Conservation (phyloP, 2,888 invertebrate species). For the Clistopyga incitator region DNA sequence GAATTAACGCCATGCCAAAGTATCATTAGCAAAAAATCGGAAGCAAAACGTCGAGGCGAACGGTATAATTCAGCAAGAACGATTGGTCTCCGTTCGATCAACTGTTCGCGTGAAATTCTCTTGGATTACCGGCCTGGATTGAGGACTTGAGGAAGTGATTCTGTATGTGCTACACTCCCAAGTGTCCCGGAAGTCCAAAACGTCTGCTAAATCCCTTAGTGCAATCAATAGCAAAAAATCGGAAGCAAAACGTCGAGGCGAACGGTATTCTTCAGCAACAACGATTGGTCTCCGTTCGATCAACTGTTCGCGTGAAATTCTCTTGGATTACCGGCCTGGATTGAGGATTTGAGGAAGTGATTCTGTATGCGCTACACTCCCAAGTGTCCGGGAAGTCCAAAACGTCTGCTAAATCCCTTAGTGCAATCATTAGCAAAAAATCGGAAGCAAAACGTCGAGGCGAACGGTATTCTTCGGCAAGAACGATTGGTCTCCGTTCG, state of each 20-base stretch:
- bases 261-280: slow-evolving; percentile 47
- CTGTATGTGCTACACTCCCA: neutral
- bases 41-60: slow-evolving; percentile 30
- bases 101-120: slow-evolving; percentile 44
- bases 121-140: slow-evolving; percentile 22
- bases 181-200: neutral
- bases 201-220: neutral
- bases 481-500: no score
- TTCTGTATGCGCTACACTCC: slow-evolving; percentile 2
- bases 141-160: slow-evolving; percentile 37
- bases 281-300: slow-evolving; percentile 26
- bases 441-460: no score
- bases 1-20: slow-evolving; percentile 18
- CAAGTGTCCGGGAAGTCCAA: neutral
- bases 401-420: neutral
- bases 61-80: slow-evolving; percentile 47
- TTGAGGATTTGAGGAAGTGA: slow-evolving; percentile 44
- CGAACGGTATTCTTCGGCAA: no score
- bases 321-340: slow-evolving; percentile 18
- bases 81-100: slow-evolving; percentile 31
- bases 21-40: slow-evolving; percentile 15
- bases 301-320: slow-evolving; percentile 44
- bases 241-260: slow-evolving; percentile 25
- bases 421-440: no score
- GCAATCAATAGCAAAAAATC: no score